phyloP scores from a whole-genome alignment of 35 echinoderm and acorn worm genomes.

The Lytechinus pictus region DNA sequence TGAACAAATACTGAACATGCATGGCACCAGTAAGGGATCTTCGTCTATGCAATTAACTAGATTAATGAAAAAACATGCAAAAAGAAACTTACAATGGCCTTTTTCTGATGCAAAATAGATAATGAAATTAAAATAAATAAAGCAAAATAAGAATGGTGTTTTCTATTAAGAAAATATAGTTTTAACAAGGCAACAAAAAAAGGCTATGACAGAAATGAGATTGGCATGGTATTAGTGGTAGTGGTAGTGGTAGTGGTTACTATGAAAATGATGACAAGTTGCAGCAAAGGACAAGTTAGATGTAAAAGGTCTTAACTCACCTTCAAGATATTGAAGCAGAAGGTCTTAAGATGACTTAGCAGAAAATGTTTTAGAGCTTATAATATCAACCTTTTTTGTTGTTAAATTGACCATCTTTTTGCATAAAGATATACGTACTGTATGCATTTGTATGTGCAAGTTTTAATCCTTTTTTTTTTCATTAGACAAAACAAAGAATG shows the following conservation, averaged over 20 bases:
- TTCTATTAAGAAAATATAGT: not conserved
- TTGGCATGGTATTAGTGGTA: not conserved
- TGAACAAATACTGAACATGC: too few relatives aligned
- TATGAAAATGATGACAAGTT: not conserved
- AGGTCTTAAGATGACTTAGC: not conserved
- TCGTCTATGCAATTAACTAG: too few relatives aligned
- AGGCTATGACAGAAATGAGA: not conserved
- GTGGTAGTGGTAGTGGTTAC: not conserved
- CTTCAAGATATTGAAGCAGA: not conserved
- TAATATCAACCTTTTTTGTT: not conserved
- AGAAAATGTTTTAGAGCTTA: not conserved
- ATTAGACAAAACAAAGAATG: not conserved
- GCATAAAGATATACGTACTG: too few relatives aligned
- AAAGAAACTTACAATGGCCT: not conserved
- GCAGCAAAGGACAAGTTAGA: conserved; percentile 2
- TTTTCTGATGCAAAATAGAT: not conserved
- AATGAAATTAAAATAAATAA: not conserved
- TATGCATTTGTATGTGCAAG: not conserved
- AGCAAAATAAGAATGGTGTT: not conserved
- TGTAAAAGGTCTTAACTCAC: not conserved
- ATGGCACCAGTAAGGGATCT: too few relatives aligned
- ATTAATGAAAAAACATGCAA: not conserved
- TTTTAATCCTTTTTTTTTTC: not conserved
- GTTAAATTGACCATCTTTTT: too few relatives aligned
- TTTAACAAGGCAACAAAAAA: not conserved